These are phyloP conservation scores for Rissa tridactyla DNA, from an alignment of 2,113 vertebrate species.

Conservation along the genomic window DNA sequence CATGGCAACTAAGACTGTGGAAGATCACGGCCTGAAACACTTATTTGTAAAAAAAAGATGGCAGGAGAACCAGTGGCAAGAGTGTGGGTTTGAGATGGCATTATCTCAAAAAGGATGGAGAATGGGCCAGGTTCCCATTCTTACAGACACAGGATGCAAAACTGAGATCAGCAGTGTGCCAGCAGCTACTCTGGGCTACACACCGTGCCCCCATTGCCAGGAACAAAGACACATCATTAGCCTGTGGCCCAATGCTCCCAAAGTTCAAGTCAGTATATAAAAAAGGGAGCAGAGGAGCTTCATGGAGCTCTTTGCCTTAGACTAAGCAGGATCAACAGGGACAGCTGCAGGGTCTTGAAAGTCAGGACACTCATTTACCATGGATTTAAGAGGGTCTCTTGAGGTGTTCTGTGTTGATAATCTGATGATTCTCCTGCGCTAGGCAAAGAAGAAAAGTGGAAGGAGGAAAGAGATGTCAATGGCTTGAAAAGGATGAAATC, in stretches of 20 bases:
- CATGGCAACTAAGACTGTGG: neutral
- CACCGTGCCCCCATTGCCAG: neutral
- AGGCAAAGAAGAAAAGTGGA: neutral
- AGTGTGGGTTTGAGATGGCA: neutral
- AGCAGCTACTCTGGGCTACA: neutral
- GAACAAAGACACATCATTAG: neutral
- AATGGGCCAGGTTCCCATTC: neutral
- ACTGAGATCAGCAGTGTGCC: neutral
- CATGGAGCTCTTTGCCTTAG: neutral
- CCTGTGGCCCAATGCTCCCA: neutral
- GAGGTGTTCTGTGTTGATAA: constrained; percentile 23
- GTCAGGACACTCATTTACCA: constrained; percentile 20
- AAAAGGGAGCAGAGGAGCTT: neutral
- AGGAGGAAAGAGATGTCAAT: neutral
- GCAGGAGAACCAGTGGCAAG: neutral
- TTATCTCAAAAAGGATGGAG: neutral
- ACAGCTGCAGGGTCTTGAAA: constrained; percentile 35
- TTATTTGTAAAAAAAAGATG: neutral
- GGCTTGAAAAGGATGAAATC: constrained; percentile 7
- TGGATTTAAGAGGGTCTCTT: constrained; percentile 14
- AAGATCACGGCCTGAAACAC: neutral
- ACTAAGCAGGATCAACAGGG: constrained; percentile 39
- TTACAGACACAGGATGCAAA: neutral
- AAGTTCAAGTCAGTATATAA: neutral
- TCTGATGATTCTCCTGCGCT: neutral